Evolutionary conservation across 2,797 vertebrate species (phyloP).

Genomic region (Cirrhinus mrigala): DNA sequence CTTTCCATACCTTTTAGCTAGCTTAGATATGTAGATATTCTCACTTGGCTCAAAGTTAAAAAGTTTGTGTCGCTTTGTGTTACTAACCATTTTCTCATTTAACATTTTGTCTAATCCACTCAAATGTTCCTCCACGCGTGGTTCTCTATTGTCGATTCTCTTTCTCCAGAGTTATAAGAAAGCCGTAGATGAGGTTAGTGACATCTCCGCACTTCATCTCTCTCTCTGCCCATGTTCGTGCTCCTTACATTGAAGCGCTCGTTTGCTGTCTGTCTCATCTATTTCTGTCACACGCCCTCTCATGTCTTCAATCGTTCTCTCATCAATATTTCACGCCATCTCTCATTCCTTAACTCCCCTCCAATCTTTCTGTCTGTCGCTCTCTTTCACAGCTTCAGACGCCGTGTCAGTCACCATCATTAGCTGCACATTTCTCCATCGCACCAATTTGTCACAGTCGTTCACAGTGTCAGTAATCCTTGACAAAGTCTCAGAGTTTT

Average conservation of each 20-base stretch:
- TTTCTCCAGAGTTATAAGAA: slow-evolving; percentile 95
- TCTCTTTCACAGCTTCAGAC: slow-evolving; percentile 33
- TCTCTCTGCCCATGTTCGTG: slow-evolving; percentile 25
- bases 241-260: neutral
- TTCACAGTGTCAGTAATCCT: slow-evolving; percentile 53
- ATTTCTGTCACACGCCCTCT: slow-evolving; percentile 34
- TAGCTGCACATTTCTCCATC: slow-evolving; percentile 50
- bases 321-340: slow-evolving; percentile 29
- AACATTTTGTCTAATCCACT: slow-evolving; percentile 56
- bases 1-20: neutral
- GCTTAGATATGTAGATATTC: neutral
- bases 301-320: slow-evolving; percentile 25
- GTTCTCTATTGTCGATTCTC: slow-evolving; percentile 80
- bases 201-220: slow-evolving; percentile 69
- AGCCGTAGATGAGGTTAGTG: slow-evolving; percentile 98
- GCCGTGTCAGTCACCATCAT: slow-evolving; percentile 55
- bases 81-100: slow-evolving; percentile 64
- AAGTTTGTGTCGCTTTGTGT: slow-evolving; percentile 51
- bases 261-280: slow-evolving; percentile 4
- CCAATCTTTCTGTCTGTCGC: slow-evolving; percentile 28
- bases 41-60: neutral
- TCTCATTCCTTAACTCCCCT: slow-evolving; percentile 37
- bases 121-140: slow-evolving; percentile 53
- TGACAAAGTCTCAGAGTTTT: slow-evolving; percentile 42
- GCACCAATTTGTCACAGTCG: slow-evolving; percentile 54